A percentile compares a stretch with the other conserved stretches of the same genome.
These are phyloP conservation scores for Tridacna gigas DNA, from an alignment of 2,888 invertebrate species.

Conservation along the genomic window DNA sequence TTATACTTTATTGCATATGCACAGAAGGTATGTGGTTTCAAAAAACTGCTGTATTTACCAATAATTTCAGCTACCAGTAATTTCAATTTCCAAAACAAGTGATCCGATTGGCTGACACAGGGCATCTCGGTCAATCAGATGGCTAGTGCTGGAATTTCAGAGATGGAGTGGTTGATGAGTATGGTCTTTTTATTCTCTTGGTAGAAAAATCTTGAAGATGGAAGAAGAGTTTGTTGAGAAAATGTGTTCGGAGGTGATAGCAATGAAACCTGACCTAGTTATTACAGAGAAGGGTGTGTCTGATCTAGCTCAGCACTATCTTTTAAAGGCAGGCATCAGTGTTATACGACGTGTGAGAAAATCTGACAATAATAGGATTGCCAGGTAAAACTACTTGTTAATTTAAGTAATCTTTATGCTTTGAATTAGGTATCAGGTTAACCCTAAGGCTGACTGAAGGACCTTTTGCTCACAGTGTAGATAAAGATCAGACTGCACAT, in stretches of 20 bases:
- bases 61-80: too few relatives aligned
- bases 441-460: too few relatives aligned
- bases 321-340: slow-evolving; percentile 87
- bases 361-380: slow-evolving; percentile 98
- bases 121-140: too few relatives aligned
- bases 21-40: too few relatives aligned
- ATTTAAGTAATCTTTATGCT: not conserved
- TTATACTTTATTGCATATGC: too few relatives aligned
- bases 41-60: too few relatives aligned
- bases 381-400: slow-evolving; percentile 86
- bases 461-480: too few relatives aligned
- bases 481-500: too few relatives aligned
- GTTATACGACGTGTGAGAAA: slow-evolving; percentile 92
- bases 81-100: too few relatives aligned
- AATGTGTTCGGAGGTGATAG: slow-evolving; percentile 96
- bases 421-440: not conserved
- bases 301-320: slow-evolving; percentile 86
- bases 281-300: slow-evolving; percentile 99
- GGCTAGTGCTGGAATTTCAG: not conserved
- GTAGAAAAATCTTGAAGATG: slow-evolving; percentile 94
- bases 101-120: too few relatives aligned
- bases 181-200: not conserved
- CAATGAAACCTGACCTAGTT: slow-evolving; percentile 96
- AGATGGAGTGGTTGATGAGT: not conserved
- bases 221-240: slow-evolving; percentile 97